Percentiles rank a stretch among this genome's conserved stretches.
Evolutionary conservation across 2,113 vertebrate species (phyloP).

Genomic region (Diphyllodes magnificus): DNA sequence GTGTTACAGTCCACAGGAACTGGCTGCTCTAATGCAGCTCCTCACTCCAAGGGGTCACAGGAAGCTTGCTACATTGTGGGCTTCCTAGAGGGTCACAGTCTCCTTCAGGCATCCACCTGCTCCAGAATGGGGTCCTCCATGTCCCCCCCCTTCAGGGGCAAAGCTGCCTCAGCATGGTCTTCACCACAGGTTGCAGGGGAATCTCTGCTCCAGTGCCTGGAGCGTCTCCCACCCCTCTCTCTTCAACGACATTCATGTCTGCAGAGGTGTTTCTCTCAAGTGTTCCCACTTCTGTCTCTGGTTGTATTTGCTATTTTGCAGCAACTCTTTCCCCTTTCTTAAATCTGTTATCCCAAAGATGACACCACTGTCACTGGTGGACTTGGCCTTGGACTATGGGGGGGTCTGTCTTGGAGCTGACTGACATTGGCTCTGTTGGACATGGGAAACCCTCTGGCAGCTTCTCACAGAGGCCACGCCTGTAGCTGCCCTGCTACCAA

Average conservation of each 20-base stretch:
- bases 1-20: not conserved
- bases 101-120: not conserved
- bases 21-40: not conserved
- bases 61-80: not conserved
- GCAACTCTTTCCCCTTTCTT: not conserved
- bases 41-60: not conserved
- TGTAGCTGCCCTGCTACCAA: not conserved
- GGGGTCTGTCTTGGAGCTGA: accelerated
- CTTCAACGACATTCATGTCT: not conserved
- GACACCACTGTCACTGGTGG: not conserved
- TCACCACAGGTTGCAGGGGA: not conserved
- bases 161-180: not conserved
- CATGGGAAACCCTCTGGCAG: not conserved
- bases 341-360: not conserved
- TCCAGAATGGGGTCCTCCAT: not conserved
- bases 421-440: not conserved
- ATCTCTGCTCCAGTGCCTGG: not conserved
- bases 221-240: not conserved
- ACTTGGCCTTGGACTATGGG: not conserved
- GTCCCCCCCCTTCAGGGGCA: accelerated
- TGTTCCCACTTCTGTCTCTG: not conserved
- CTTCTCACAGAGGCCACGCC: not conserved
- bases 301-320: not conserved
- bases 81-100: not conserved
- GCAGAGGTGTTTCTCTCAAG: not conserved